Conservation (phyloP, 2,888 invertebrate genomes). For the Eilema depressum region DNA sequence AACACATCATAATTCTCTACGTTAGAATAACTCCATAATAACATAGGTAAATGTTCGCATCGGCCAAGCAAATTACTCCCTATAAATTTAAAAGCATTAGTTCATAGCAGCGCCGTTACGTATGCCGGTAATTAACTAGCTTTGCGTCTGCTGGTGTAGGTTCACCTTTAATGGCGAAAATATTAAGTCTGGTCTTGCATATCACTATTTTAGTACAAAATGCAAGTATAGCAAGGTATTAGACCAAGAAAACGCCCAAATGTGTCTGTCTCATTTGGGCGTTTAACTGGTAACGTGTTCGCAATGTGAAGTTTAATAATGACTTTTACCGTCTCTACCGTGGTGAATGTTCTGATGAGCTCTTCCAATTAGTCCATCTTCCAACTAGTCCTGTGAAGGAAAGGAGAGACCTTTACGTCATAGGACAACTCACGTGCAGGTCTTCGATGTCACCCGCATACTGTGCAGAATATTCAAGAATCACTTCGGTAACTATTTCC, state of each 20-base stretch:
- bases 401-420: no score
- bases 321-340: no score
- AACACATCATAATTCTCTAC: neutral
- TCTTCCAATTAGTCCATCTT: no score
- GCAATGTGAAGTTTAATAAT: no score
- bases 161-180: neutral
- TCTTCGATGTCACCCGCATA: no score
- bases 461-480: no score
- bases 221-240: no score
- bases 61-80: slow-evolving; percentile 30
- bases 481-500: no score
- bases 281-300: neutral
- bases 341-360: no score
- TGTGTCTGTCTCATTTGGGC: neutral
- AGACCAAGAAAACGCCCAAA: no score
- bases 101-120: slow-evolving; percentile 4
- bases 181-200: neutral
- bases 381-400: no score
- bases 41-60: slow-evolving; percentile 25
- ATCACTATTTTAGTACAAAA: neutral
- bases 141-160: neutral
- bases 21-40: slow-evolving; percentile 7
- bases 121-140: slow-evolving; percentile 15
- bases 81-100: slow-evolving; percentile 39
- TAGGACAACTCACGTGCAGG: no score